Evolutionary conservation across 2,797 vertebrate species (phyloP).

Genomic region (Peromyscus melanophrys): DNA sequence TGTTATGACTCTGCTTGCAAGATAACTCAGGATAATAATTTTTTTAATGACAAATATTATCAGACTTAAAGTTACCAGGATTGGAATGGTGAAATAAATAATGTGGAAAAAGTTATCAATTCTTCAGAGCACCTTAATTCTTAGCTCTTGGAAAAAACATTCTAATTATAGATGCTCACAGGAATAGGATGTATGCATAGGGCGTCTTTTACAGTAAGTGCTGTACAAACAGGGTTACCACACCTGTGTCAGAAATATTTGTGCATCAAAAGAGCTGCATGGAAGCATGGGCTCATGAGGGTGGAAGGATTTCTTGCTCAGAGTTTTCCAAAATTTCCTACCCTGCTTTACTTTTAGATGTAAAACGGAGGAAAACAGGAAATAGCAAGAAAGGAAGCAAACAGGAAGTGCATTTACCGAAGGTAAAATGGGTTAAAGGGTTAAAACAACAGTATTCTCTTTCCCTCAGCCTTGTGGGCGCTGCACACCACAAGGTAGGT

Average conservation of each 20-base stretch:
- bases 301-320: not conserved
- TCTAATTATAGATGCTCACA: not conserved
- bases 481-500: not conserved
- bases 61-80: not conserved
- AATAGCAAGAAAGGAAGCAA: constrained; percentile 33
- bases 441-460: not conserved
- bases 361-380: constrained; percentile 2
- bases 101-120: not conserved
- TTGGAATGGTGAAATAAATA: constrained; percentile 34
- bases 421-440: not conserved
- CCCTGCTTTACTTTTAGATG: not conserved
- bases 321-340: constrained; percentile 23
- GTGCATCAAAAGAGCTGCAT: constrained; percentile 32
- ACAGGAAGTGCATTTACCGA: constrained; percentile 12
- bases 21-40: not conserved
- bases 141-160: constrained; percentile 49
- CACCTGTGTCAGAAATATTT: not conserved
- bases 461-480: not conserved
- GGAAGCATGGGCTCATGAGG: not conserved
- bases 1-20: not conserved
- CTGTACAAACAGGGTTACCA: not conserved
- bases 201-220: not conserved
- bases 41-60: not conserved
- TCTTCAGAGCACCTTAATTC: constrained; percentile 13
- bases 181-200: not conserved